Evolutionary conservation across 2,113 vertebrate species (phyloP).

Genomic region (Eretmochelys imbricata): DNA sequence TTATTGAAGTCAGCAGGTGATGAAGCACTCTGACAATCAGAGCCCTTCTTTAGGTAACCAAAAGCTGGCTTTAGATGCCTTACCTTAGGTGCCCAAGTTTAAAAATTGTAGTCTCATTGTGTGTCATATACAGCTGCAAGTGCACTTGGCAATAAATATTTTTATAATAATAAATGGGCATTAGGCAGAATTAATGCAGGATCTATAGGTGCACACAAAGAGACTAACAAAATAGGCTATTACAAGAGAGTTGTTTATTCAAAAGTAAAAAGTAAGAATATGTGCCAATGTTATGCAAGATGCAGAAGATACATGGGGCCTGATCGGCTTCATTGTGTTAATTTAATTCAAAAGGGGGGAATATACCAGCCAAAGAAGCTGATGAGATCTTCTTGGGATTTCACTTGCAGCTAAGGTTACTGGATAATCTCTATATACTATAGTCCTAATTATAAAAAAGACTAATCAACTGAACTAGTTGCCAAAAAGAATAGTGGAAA

Average conservation of each 20-base stretch:
- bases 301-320: neutral
- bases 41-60: no score
- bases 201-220: no score
- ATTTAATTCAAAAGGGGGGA: rapidly evolving
- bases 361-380: neutral
- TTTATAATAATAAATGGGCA: no score
- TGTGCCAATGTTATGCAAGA: neutral
- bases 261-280: neutral
- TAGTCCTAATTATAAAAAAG: neutral
- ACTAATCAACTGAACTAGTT: neutral
- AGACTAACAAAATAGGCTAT: no score
- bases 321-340: neutral
- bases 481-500: neutral
- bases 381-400: neutral
- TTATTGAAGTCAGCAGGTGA: no score
- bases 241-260: neutral
- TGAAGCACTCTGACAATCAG: no score
- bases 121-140: no score
- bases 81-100: no score
- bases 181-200: no score
- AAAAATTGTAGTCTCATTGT: no score
- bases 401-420: neutral
- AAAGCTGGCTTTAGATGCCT: no score
- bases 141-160: no score
- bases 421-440: neutral